These are phyloP conservation scores for Papilio dardanus DNA, from an alignment of 1,140 invertebrate genomes.

Conservation along the genomic window DNA sequence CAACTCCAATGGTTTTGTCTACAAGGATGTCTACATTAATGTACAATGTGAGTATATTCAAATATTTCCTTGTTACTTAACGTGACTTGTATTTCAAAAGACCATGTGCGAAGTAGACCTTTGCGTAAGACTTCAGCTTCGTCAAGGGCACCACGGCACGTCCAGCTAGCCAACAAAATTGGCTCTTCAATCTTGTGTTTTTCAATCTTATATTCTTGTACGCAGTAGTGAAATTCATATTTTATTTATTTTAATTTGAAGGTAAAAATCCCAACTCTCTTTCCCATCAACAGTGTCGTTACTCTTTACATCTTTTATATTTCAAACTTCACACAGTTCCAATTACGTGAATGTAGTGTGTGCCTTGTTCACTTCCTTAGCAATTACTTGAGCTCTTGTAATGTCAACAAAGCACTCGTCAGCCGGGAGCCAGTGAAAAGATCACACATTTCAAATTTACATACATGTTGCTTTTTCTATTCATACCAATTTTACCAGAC, in stretches of 20 bases:
- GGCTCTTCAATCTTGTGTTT: too few species aligned
- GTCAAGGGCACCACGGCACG: too few species aligned
- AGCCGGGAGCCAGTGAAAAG: neutral
- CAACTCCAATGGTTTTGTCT: conserved; percentile 98
- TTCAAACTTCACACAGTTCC: neutral
- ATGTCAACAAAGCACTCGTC: conserved; percentile 1
- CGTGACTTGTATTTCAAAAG: too few species aligned
- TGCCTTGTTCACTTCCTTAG: neutral
- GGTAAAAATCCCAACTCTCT: neutral
- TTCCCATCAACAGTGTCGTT: neutral
- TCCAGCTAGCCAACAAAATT: too few species aligned
- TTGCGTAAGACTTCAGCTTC: too few species aligned
- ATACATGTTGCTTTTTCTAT: neutral
- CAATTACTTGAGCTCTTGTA: conserved; percentile 9
- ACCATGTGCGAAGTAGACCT: too few species aligned
- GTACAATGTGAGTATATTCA: conserved; percentile 86
- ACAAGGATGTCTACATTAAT: conserved; percentile 98
- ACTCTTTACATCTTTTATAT: neutral
- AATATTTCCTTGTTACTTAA: conserved; percentile 8
- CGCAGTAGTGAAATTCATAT: neutral
- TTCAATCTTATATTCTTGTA: neutral
- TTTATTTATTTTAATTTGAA: neutral
- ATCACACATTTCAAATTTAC: neutral
- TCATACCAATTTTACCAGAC: too few species aligned
- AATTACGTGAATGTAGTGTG: conserved; percentile 9